Evolutionary conservation across 2,113 vertebrate genomes (phyloP).

Genomic region (Agapornis roseicollis): DNA sequence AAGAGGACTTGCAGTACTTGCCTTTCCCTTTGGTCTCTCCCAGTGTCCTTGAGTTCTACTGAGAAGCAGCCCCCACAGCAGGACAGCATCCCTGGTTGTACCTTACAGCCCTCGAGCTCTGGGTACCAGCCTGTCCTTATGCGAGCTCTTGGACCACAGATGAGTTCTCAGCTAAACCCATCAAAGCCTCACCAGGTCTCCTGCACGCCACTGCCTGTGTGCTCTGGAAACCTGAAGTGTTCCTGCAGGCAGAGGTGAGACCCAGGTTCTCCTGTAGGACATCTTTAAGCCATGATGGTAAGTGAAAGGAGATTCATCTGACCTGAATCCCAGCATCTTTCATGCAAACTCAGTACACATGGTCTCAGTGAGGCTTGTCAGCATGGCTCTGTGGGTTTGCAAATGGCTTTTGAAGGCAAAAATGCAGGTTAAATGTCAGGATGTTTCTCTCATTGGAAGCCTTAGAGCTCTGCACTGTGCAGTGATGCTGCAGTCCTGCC

Average conservation of each 20-base stretch:
- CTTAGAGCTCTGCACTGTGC: neutral
- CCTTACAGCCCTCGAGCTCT: neutral
- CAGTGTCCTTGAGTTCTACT: neutral
- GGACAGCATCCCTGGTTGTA: neutral
- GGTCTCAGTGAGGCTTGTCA: neutral
- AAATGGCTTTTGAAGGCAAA: conserved; percentile 24
- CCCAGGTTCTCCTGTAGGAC: neutral
- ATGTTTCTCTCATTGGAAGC: neutral
- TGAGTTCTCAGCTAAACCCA: neutral
- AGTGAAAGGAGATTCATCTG: neutral
- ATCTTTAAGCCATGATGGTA: neutral
- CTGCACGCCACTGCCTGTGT: accelerated
- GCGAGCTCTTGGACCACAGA: neutral
- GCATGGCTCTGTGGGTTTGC: neutral
- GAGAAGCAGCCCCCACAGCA: neutral
- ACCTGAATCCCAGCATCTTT: neutral
- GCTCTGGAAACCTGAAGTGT: accelerated
- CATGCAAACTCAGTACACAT: neutral
- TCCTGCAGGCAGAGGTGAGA: neutral
- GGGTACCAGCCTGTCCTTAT: neutral
- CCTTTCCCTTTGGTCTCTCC: neutral
- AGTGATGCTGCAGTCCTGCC: neutral
- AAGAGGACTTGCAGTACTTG: neutral
- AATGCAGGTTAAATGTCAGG: neutral
- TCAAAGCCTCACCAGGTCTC: neutral